These are phyloP conservation scores for Gonatopus flavifemur DNA, from an alignment of 1,140 invertebrate genomes.

Conservation along the genomic window DNA sequence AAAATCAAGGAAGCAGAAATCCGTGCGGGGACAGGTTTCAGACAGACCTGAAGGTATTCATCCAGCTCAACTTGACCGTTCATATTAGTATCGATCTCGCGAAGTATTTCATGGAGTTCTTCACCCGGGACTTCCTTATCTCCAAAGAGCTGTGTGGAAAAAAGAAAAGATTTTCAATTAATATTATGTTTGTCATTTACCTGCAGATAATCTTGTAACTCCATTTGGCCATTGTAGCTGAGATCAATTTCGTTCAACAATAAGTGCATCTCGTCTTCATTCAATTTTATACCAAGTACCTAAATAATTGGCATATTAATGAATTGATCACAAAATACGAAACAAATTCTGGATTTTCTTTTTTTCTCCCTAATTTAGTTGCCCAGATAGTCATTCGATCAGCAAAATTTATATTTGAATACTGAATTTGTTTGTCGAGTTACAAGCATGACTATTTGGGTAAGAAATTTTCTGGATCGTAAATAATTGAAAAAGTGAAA, in stretches of 20 bases:
- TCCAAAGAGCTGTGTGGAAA: conserved; percentile 75
- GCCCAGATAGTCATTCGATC: no score
- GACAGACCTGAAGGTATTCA: conserved; percentile 95
- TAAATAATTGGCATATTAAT: conserved; percentile 44
- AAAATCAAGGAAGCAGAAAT: conserved; percentile 7
- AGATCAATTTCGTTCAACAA: conserved; percentile 70
- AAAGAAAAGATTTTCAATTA: conserved; percentile 43
- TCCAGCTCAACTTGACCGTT: conserved; percentile 99
- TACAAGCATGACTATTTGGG: no score
- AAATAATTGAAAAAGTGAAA: conserved; percentile 8
- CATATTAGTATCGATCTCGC: conserved; percentile 98
- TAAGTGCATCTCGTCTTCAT: conserved; percentile 65
- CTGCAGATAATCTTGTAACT: conserved; percentile 74
- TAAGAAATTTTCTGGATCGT: no score
- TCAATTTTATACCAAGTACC: conserved; percentile 66
- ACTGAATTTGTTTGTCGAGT: no score
- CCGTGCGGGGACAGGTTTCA: conserved; percentile 21
- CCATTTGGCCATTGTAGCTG: conserved; percentile 70
- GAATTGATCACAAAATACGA: conserved; percentile 35
- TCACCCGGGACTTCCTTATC: conserved; percentile 90
- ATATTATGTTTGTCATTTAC: conserved; percentile 53
- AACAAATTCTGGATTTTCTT: no score
- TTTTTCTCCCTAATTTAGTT: no score
- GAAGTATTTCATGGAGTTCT: conserved; percentile 95
- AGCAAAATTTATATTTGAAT: no score